Base-by-base conservation (phyloP, 2,888 invertebrate species). In the Leptopterna dolabrata region DNA sequence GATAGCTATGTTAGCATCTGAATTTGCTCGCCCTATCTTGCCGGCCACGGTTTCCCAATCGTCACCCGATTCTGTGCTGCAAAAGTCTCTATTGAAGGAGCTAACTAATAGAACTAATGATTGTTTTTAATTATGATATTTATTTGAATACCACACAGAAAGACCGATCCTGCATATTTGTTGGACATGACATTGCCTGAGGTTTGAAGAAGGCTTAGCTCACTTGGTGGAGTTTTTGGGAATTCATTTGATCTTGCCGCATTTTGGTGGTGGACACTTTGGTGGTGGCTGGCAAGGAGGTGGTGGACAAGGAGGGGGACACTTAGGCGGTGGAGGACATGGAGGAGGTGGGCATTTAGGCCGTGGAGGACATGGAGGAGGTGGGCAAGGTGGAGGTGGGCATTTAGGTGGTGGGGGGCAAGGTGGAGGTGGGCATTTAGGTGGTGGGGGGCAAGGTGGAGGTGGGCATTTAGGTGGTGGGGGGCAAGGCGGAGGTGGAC, bases 391-490 rank as follows among this genome's bases (percentile, higher is more conserved):
- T 76, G 88, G 87, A 47, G 88, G 87, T n/a, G 87, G 71, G 16
- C 87, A 87, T n/a, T 76, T 71, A 55, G 83, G 87, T 36, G 86
- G 88, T 30, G 88, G 87, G n/a, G 82, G 86, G 30, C 78, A 41
- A 14, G 87, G 88, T 19, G 88, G 83, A 16, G 87, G 83, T 41
- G 84, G 83, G n/a, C 87, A 82, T 51, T 70, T 47, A 14, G 81
- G 84, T 16, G 88, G 85, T 55, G 63, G 63, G 1, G 55, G 55
- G 19, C 78, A 85, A 9, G 85, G 55, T 30, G 88, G 88, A 16
- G 76, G 51, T 7, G 82, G 87, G 19, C 87, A 73, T 45, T 70
- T 81, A 0, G 87, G 82, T 19, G 63, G 45, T n/a, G 80, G 55
- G 1, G 55, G 14, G 41, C 73, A 43, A 19, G 85, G 70, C 30